These are phyloP conservation scores for Xylocampa areola DNA, from an alignment of 2,888 invertebrate species.

Conservation along the genomic window DNA sequence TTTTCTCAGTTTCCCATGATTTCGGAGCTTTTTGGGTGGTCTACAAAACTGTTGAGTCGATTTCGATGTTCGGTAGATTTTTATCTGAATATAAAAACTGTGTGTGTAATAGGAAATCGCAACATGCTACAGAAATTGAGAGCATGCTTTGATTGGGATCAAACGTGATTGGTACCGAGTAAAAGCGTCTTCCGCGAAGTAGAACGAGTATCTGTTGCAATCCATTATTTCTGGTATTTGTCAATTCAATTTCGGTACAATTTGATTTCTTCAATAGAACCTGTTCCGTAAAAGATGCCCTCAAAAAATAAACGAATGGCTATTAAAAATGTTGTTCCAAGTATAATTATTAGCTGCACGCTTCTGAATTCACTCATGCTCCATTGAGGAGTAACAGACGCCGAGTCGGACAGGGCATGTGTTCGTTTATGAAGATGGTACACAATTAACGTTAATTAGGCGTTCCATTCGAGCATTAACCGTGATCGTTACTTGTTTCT, in stretches of 20 bases:
- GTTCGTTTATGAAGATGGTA: conserved; percentile 56
- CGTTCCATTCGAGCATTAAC: conserved; percentile 46
- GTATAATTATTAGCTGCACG: conserved; percentile 36
- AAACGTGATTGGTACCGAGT: conserved; percentile 24
- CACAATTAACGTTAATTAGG: conserved; percentile 64
- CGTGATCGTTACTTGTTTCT: conserved; percentile 38
- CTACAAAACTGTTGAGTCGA: neutral
- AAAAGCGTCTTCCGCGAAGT: conserved; percentile 28
- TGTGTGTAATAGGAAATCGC: conserved; percentile 12
- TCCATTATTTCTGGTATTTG: neutral
- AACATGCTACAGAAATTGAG: conserved; percentile 16
- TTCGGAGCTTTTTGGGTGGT: neutral
- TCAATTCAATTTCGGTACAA: conserved; percentile 16
- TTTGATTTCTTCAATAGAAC: neutral
- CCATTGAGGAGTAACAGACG: conserved; percentile 54
- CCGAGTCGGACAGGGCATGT: conserved; percentile 51
- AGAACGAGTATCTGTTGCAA: conserved; percentile 17
- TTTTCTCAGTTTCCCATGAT: conserved; percentile 5
- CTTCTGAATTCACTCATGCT: conserved; percentile 32
- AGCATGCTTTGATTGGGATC: conserved; percentile 29
- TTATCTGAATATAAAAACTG: conserved; percentile 6
- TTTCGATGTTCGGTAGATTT: conserved; percentile 5
- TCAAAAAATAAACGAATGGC: conserved; percentile 2
- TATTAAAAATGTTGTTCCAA: neutral
- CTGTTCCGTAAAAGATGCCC: neutral